These are phyloP conservation scores for Ectropis crepuscularia DNA, from an alignment of 2,888 invertebrate genomes.

Conservation along the genomic window DNA sequence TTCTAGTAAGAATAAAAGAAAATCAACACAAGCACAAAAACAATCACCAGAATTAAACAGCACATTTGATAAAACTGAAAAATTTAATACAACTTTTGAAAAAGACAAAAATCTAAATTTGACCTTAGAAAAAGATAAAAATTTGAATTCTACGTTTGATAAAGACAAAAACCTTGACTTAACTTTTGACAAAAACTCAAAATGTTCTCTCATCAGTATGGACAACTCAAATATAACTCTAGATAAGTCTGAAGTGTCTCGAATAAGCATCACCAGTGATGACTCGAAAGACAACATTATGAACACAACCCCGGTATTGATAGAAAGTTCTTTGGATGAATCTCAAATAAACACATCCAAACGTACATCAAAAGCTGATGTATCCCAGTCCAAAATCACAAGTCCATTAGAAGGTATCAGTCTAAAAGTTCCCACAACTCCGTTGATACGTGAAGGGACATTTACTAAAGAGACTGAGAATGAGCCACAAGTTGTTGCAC, in stretches of 20 bases:
- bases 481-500: neutral
- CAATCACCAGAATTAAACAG: slow-evolving; percentile 19
- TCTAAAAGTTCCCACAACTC: slow-evolving; percentile 44
- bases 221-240: slow-evolving; percentile 55
- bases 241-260: slow-evolving; percentile 58
- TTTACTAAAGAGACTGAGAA: slow-evolving; percentile 65
- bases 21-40: slow-evolving; percentile 19
- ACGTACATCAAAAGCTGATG: slow-evolving; percentile 4
- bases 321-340: slow-evolving; percentile 73
- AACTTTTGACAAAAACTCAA: slow-evolving; percentile 61
- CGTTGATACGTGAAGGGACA: slow-evolving; percentile 72
- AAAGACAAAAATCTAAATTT: slow-evolving; percentile 33
- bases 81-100: slow-evolving; percentile 51
- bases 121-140: slow-evolving; percentile 51
- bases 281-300: slow-evolving; percentile 67
- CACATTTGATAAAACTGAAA: slow-evolving; percentile 22
- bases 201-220: slow-evolving; percentile 63
- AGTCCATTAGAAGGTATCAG: neutral
- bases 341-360: slow-evolving; percentile 44
- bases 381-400: neutral
- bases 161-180: slow-evolving; percentile 48
- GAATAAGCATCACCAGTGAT: slow-evolving; percentile 71
- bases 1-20: slow-evolving; percentile 16
- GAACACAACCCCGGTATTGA: slow-evolving; percentile 66
- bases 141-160: slow-evolving; percentile 45